phyloP scores from a whole-genome alignment of 2,888 invertebrate genomes.

The Glaucopsyche alexis region DNA sequence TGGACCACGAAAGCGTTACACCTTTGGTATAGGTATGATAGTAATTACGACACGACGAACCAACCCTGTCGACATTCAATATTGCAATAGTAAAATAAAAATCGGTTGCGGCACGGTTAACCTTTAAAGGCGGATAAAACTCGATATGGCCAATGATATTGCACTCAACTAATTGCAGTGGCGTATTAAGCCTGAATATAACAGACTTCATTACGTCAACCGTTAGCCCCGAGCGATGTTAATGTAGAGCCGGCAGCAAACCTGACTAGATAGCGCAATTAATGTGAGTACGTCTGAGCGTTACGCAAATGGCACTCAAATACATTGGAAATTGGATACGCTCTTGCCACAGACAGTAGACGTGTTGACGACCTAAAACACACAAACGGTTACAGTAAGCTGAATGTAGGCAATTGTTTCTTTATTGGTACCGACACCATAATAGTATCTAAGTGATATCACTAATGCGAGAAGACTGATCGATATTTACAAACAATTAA shows the following conservation, averaged over 20 bases:
- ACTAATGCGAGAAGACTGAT: no score
- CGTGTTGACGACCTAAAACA: constrained; percentile 15
- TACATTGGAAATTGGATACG: constrained; percentile 48
- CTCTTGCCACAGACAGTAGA: constrained; percentile 35
- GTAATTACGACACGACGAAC: no score
- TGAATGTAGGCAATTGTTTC: background rate
- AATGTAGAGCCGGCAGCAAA: constrained; percentile 37
- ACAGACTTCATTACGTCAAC: constrained; percentile 37
- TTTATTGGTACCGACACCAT: background rate
- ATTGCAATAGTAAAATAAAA: no score
- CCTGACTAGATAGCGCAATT: constrained; percentile 46
- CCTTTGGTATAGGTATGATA: no score
- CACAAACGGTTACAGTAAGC: constrained; percentile 9
- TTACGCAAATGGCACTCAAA: constrained; percentile 47
- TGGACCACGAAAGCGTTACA: no score
- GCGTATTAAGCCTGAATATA: constrained; percentile 34
- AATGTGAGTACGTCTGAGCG: constrained; percentile 47
- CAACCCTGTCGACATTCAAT: no score
- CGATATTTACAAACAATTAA: no score
- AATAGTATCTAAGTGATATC: no score
- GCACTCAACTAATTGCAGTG: constrained; percentile 35
- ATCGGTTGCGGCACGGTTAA: background rate
- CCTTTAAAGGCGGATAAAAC: constrained; percentile 18
- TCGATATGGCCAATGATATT: background rate
- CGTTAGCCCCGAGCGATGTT: constrained; percentile 35